Base-by-base conservation (phyloP, 2,113 vertebrate species). In the Mugil cephalus region DNA sequence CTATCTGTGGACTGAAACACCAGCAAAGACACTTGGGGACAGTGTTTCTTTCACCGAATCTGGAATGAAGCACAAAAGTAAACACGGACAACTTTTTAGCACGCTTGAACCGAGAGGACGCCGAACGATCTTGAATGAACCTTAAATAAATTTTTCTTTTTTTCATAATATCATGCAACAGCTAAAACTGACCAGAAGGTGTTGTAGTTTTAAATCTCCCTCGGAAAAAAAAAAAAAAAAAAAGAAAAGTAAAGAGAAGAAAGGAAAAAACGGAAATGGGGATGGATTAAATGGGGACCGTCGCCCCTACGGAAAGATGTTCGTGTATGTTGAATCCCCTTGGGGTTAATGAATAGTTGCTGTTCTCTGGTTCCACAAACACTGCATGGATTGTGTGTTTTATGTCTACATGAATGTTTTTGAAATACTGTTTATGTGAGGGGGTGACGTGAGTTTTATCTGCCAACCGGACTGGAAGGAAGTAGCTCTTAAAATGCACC, bases 321-420 rank as follows among this genome's bases (percentile, higher is more conserved):
- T 51, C 15, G 43, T 58, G 12, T 72, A 40, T 51, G 55, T 63
- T 38, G 56, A 81, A 53, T 59, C 54, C 75, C n/a, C 54, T 50
- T 1, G 10, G 30, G 55, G 58, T 30, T 46, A 18, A 59, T 40
- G 50, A 80, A 59, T 51, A 11, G 10, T 19, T 15, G n/a, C 51
- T 51, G 66, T 66, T 77, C 59, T 35, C 61, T n/a, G 63, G 56
- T 65, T 71, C 61, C 18, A 68, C 8, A 79, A 54, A 61, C 87
- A 89, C 86, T 87, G 86, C 89, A 91, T 91, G 88, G 74, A 68
- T 86, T 75, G 45, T 79, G 46, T 77, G 70, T 86, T 83, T 35
- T 69, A 18, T 63, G 24, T 81, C 53, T 77, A 77, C 60, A 62
- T 8, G 56, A 77, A 75, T 85, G 67, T 68, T 69, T n/a, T 66